These are phyloP conservation scores for Macropodus opercularis DNA, from an alignment of 2,797 vertebrate species.

Conservation along the genomic window DNA sequence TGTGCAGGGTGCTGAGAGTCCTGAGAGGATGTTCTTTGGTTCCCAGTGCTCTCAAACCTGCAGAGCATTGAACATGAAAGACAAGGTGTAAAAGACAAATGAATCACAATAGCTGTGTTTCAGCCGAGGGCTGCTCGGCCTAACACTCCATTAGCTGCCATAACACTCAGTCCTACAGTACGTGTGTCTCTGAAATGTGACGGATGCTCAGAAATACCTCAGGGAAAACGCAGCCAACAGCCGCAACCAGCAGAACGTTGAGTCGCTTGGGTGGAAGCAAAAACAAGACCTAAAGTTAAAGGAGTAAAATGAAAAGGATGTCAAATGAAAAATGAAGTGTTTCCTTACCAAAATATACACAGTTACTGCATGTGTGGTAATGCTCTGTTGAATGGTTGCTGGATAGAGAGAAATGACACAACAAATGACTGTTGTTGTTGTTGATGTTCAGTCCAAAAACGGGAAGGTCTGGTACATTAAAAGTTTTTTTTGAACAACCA, in stretches of 20 bases:
- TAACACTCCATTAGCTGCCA: constrained; percentile 11
- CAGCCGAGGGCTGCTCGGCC: constrained; percentile 7
- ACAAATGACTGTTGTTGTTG: no score
- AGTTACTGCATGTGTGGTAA: no score
- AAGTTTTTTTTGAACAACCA: no score
- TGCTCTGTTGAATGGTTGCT: no score
- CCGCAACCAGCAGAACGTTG: neutral
- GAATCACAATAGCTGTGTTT: constrained; percentile 8
- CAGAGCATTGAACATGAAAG: constrained; percentile 4
- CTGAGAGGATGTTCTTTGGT: neutral
- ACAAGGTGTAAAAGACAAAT: constrained; percentile 9
- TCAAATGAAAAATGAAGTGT: no score
- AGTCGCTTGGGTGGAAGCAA: neutral
- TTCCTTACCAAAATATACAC: no score
- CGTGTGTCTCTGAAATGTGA: neutral
- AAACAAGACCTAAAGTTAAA: neutral
- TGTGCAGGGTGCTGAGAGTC: neutral
- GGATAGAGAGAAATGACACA: no score
- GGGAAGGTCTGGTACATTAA: no score
- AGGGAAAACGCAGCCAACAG: no score
- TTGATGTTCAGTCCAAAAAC: no score
- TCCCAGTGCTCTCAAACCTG: neutral
- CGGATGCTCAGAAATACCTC: neutral
- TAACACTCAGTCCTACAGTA: neutral
- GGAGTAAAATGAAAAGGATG: no score